phyloP scores from a whole-genome alignment of 2,113 vertebrate genomes.

The Desmodus rotundus region DNA sequence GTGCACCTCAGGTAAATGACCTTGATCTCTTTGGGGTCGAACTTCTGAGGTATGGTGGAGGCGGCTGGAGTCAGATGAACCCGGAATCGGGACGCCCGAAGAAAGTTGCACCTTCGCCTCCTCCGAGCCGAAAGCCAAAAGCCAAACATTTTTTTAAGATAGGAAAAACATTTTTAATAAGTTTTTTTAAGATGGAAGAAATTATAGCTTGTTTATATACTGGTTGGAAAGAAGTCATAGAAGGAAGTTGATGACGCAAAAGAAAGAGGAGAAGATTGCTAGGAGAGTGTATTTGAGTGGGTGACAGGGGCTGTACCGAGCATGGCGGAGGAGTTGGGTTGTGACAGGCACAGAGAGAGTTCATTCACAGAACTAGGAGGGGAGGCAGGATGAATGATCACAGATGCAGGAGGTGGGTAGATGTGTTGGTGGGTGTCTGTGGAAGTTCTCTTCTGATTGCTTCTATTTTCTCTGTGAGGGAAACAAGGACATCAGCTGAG shows the following conservation, averaged over 20 bases:
- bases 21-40: too few relatives aligned
- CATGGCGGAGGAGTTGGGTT: not conserved
- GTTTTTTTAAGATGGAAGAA: not conserved
- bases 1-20: too few relatives aligned
- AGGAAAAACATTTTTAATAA: not conserved
- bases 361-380: not conserved
- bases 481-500: not conserved
- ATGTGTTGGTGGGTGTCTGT: not conserved
- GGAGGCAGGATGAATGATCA: not conserved
- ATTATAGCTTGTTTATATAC: not conserved
- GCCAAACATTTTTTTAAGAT: not conserved
- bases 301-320: not conserved
- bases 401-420: not conserved
- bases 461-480: conserved; percentile 3
- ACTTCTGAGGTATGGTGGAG: too few relatives aligned
- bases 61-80: too few relatives aligned
- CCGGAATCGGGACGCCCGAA: too few relatives aligned
- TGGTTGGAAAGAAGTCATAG: not conserved
- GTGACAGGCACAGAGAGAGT: not conserved
- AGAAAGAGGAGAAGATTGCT: not conserved
- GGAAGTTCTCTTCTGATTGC: not conserved
- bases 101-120: too few relatives aligned
- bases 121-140: too few relatives aligned
- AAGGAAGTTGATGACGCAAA: not conserved
- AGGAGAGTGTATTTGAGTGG: not conserved